A percentile compares a stretch with the other conserved stretches of the same genome.
These are phyloP conservation scores for Plusia festucae DNA, from an alignment of 2,888 invertebrate genomes.

Conservation along the genomic window DNA sequence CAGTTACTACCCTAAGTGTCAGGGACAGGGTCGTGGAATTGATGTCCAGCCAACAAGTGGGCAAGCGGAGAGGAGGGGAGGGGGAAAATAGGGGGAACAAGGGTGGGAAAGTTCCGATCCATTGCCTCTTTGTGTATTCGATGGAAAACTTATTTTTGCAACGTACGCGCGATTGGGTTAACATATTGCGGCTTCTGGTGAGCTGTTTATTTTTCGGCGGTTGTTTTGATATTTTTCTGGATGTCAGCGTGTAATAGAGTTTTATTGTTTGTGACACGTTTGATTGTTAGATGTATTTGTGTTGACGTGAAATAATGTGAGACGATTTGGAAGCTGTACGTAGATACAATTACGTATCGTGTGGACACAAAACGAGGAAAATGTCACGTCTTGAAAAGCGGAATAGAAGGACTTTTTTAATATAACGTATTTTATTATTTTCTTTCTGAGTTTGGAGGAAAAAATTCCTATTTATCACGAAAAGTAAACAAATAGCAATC, in stretches of 20 bases:
- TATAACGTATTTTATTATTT: too few relatives aligned
- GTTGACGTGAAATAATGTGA: neutral
- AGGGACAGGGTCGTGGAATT: slow-evolving; percentile 54
- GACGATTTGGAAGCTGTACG: neutral
- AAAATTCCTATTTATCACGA: too few relatives aligned
- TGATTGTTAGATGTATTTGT: neutral
- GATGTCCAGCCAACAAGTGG: slow-evolving; percentile 71
- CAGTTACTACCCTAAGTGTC: slow-evolving; percentile 49
- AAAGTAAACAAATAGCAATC: too few relatives aligned
- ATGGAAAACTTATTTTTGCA: slow-evolving; percentile 52
- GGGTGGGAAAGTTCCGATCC: slow-evolving; percentile 38
- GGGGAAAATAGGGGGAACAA: neutral
- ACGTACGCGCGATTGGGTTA: slow-evolving; percentile 49
- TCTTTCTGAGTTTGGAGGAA: too few relatives aligned
- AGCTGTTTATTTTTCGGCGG: slow-evolving; percentile 33
- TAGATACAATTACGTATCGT: neutral
- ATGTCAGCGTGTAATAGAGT: neutral
- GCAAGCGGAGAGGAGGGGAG: slow-evolving; percentile 8
- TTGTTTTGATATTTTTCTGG: neutral
- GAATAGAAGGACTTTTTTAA: too few relatives aligned
- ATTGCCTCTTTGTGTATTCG: slow-evolving; percentile 50
- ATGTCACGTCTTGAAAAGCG: neutral
- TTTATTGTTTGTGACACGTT: neutral
- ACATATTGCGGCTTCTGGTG: slow-evolving; percentile 42
- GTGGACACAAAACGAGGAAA: neutral